These are phyloP conservation scores for Zele albiditarsus DNA, from an alignment of 2,888 invertebrate species.

Conservation along the genomic window DNA sequence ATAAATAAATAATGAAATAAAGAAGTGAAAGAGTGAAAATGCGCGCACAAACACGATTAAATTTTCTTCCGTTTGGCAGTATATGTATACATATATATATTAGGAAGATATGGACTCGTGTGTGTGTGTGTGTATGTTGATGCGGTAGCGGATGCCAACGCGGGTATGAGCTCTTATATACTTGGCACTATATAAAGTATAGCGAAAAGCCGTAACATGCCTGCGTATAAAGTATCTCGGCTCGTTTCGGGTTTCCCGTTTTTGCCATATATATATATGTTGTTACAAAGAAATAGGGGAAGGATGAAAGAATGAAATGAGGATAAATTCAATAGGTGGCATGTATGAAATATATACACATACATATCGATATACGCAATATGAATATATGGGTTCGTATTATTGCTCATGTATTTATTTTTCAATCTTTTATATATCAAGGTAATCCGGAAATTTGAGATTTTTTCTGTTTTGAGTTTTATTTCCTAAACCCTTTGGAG, in stretches of 20 bases:
- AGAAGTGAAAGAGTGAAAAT: constrained; percentile 21
- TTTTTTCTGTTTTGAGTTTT: too few species aligned
- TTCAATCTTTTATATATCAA: too few species aligned
- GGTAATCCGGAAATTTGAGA: too few species aligned
- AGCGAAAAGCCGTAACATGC: constrained; percentile 52
- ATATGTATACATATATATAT: constrained; percentile 20
- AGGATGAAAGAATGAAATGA: constrained; percentile 29
- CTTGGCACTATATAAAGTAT: constrained; percentile 53
- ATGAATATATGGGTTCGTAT: neutral
- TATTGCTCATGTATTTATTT: neutral
- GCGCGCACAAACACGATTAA: constrained; percentile 53
- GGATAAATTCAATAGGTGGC: neutral
- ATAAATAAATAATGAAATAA: constrained; percentile 19
- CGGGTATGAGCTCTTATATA: constrained; percentile 44
- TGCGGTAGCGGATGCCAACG: constrained; percentile 15
- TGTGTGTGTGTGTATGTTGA: neutral
- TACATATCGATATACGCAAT: constrained; percentile 17
- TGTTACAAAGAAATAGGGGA: constrained; percentile 7
- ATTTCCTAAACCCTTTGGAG: too few species aligned
- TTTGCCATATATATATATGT: constrained; percentile 12
- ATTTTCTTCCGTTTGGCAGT: constrained; percentile 51
- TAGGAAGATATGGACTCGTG: too few species aligned
- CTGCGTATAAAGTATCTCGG: constrained; percentile 52
- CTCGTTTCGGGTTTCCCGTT: constrained; percentile 38
- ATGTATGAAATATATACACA: neutral